Evolutionary conservation across 2,113 vertebrate genomes (phyloP), one percentile per base, ranked within the genome.

Genomic region (Dicrurus megarhynchus): DNA sequence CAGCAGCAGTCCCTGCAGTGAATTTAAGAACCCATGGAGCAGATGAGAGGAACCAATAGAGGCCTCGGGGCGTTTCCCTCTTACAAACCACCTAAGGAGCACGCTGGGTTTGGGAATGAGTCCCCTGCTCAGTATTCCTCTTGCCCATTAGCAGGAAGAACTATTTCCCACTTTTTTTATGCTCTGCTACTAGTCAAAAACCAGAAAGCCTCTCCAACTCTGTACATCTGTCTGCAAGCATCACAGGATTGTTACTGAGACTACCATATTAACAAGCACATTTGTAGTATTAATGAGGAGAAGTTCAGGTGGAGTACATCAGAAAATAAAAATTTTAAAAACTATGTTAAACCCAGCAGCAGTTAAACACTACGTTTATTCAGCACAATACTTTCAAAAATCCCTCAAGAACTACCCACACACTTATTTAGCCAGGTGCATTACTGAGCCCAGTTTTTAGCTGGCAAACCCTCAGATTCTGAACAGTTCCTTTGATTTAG

Each of bases 11-110:
- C 65, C 71, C 71, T 61, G 46, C 11, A 10, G 86, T 76, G 91
- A 96, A 90, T 97, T 96, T 97, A 97, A 97, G 97, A 97, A 85
- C 86, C 83, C 59, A 47, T 2, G 63, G 74, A 95, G 74, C 93
- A 92, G 93, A 96, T 57, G 83, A 70, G 90, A 97, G 95, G 42
- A 94, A 61, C 98, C 98, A 98, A 97, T 98, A 95, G 95, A 97
- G 86, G 95, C 91, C 61, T 89, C 6, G 73, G 98, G 98, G 97
- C 97, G 96, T 98, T 88, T 84, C 93, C 89, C 96, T 95, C 77
- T 87, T 95, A 59, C 63, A 84, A 85, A 89, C 81, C 49, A 56
- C 91, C 59, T 76, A 67, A 95, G 93, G 74, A 97, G 56, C 85
- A 84, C 4, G 1, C 24, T 70, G 55, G 41, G 11, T 12, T 90